Evolutionary conservation across 1,140 invertebrate genomes (phyloP).

Genomic region (Diorhabda elongata): DNA sequence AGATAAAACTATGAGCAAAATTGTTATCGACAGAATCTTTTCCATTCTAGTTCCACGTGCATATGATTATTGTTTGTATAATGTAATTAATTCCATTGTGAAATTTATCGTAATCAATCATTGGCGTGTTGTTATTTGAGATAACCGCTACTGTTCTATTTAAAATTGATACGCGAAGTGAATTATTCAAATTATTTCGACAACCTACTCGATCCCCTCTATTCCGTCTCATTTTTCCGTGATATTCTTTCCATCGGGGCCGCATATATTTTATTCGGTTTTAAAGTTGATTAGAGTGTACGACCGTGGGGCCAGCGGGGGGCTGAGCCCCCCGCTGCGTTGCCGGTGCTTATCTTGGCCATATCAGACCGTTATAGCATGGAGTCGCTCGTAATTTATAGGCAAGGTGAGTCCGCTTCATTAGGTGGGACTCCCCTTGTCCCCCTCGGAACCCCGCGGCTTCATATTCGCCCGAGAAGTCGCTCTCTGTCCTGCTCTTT

Average conservation of each 20-base stretch:
- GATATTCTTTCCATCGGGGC: neutral
- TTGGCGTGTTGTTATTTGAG: too few relatives aligned
- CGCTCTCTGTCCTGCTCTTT: conserved; percentile 3
- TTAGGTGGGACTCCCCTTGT: conserved; percentile 39
- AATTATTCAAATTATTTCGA: too few relatives aligned
- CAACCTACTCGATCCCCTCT: neutral
- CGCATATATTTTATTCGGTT: conserved; percentile 43
- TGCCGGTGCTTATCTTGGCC: conserved; percentile 46
- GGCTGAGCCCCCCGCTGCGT: conserved; percentile 41
- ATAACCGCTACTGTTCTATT: too few relatives aligned
- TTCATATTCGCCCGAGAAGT: conserved; percentile 31
- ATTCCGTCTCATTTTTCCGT: neutral
- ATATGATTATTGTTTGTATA: too few relatives aligned
- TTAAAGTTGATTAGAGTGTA: conserved; percentile 45
- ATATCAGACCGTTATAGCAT: conserved; percentile 47
- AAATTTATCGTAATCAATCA: too few relatives aligned
- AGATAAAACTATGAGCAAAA: too few relatives aligned
- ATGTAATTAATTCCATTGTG: too few relatives aligned
- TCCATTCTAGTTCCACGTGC: too few relatives aligned
- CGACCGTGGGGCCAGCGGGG: conserved; percentile 41
- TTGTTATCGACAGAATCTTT: too few relatives aligned
- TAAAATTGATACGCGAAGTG: too few relatives aligned
- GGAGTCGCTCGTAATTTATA: conserved; percentile 47
- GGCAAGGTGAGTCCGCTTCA: conserved; percentile 47
- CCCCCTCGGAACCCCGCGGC: conserved; percentile 21